These are phyloP conservation scores for Peromyscus aztecus DNA, from an alignment of 2,797 vertebrate species.

Conservation along the genomic window DNA sequence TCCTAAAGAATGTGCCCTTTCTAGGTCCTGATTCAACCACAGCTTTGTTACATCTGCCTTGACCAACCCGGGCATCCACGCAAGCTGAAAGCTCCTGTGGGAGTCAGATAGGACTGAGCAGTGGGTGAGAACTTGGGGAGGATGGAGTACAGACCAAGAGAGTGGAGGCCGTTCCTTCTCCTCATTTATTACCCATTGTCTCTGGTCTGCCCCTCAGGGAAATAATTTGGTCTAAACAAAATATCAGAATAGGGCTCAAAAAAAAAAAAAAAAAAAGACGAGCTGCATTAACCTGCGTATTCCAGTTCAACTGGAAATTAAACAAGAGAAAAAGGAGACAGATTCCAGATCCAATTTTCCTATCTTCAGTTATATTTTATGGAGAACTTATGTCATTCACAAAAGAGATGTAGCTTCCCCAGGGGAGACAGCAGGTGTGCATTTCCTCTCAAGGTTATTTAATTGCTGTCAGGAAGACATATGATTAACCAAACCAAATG, in stretches of 20 bases:
- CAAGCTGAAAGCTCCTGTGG: background rate
- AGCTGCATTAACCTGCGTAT: constrained; percentile 55
- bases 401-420: constrained; percentile 76
- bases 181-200: constrained; percentile 16
- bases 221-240: constrained; percentile 69
- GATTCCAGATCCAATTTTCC: constrained; percentile 74
- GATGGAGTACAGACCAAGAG: background rate
- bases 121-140: background rate
- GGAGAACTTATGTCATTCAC: constrained; percentile 78
- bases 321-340: constrained; percentile 68
- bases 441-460: constrained; percentile 79
- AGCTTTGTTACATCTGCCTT: background rate
- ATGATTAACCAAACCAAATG: constrained; percentile 82
- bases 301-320: constrained; percentile 72
- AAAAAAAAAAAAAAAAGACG: constrained; percentile 67
- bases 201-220: background rate
- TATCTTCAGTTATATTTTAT: constrained; percentile 73
- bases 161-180: background rate
- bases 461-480: constrained; percentile 81
- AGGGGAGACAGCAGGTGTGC: constrained; percentile 76
- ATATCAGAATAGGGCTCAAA: constrained; percentile 51
- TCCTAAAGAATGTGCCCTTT: background rate
- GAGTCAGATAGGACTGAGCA: background rate
- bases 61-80: background rate
- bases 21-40: background rate